Evolutionary conservation across 1,140 invertebrate genomes (phyloP).

Genomic region (Drosophila insularis): DNA sequence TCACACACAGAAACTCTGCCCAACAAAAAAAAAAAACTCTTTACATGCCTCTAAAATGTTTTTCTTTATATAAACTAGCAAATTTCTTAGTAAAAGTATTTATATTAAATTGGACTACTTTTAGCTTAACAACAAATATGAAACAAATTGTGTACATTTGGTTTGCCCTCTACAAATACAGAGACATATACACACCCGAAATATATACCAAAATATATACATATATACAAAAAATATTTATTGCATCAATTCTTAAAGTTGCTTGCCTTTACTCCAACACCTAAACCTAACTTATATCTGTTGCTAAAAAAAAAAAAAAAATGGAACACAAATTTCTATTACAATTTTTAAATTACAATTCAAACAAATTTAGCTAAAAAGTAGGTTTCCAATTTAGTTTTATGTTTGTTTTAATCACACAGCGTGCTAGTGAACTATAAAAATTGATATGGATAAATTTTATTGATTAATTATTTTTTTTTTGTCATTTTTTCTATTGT

Average conservation of each 20-base stretch:
- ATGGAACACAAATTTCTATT: too few relatives aligned
- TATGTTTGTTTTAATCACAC: not conserved
- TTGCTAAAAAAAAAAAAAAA: not conserved
- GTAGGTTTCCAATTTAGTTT: constrained; percentile 21
- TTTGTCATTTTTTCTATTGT: not conserved
- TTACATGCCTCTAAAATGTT: constrained; percentile 25
- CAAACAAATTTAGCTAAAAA: constrained; percentile 19
- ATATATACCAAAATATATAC: constrained; percentile 36
- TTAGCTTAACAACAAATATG: constrained; percentile 2
- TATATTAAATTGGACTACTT: constrained; percentile 11
- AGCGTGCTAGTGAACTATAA: too few relatives aligned
- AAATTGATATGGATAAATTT: constrained; percentile 4
- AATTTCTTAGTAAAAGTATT: constrained; percentile 11
- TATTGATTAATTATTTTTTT: not conserved
- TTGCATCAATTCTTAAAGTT: constrained; percentile 48
- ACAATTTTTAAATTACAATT: too few relatives aligned
- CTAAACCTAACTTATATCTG: too few relatives aligned
- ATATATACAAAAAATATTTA: constrained; percentile 13
- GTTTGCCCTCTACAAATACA: constrained; percentile 41
- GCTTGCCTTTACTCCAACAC: constrained; percentile 18
- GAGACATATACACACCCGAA: constrained; percentile 28
- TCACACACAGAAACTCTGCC: constrained; percentile 16
- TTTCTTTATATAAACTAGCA: constrained; percentile 26
- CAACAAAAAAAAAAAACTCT: constrained; percentile 15
- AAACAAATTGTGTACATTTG: constrained; percentile 41